Conservation (phyloP, 1,140 invertebrate genomes). For the Aphelinus atriplicis region DNA sequence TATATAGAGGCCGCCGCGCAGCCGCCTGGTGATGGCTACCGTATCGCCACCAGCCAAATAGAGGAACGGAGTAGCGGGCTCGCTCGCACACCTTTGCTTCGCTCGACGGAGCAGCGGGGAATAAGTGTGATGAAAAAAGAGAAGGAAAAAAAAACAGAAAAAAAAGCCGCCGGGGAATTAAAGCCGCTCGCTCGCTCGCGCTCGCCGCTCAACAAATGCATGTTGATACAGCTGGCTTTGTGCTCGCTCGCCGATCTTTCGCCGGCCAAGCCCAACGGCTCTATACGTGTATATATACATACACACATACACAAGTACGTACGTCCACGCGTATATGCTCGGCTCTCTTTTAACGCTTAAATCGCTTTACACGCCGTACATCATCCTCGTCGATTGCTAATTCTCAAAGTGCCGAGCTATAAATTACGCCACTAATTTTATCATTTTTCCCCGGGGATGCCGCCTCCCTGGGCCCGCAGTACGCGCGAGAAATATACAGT, state of each 20-base stretch:
- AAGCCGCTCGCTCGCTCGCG: slow-evolving; percentile 35
- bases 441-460: slow-evolving; percentile 12
- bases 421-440: slow-evolving; percentile 38
- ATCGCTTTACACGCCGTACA: slow-evolving; percentile 38
- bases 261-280: slow-evolving; percentile 29
- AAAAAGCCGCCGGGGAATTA: slow-evolving; percentile 35
- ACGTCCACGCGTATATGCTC: neutral
- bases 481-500: no score
- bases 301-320: neutral
- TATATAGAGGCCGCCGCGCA: neutral
- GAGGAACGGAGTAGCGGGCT: no score
- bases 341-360: slow-evolving; percentile 21
- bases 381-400: slow-evolving; percentile 40
- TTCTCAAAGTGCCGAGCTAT: slow-evolving; percentile 26
- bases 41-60: no score
- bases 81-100: no score
- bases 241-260: slow-evolving; percentile 45
- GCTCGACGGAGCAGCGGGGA: no score
- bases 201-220: slow-evolving; percentile 51
- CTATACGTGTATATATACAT: neutral
- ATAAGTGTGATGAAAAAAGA: neutral
- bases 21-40: neutral
- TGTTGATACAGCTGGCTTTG: slow-evolving; percentile 61
- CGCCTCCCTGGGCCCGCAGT: no score
- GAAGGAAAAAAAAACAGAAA: neutral